Evolutionary conservation across 2,797 vertebrate genomes (phyloP).

Genomic region (Molossus molossus): DNA sequence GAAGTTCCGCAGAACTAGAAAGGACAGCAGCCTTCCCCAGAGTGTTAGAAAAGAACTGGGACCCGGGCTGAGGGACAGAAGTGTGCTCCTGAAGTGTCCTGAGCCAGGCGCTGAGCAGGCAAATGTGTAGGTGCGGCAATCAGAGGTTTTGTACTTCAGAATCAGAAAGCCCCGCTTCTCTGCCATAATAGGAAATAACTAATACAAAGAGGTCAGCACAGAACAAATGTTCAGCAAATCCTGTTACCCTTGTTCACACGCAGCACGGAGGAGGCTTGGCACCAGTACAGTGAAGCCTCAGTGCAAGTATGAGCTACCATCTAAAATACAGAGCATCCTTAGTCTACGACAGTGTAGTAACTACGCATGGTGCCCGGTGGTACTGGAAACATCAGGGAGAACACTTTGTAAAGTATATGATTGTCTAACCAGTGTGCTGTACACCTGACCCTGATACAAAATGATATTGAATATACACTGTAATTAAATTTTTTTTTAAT

Average conservation of each 20-base stretch:
- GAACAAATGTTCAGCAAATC: neutral
- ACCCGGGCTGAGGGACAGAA: neutral
- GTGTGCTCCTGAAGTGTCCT: neutral
- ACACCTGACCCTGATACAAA: neutral
- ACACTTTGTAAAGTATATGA: neutral
- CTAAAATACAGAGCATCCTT: neutral
- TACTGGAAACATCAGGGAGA: neutral
- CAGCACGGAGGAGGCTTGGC: rapidly evolving
- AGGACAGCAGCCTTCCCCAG: neutral
- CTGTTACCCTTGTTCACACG: neutral
- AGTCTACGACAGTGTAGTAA: neutral
- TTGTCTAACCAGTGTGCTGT: neutral
- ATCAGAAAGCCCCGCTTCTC: neutral
- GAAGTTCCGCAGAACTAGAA: neutral
- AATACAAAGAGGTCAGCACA: neutral
- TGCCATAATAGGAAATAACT: neutral
- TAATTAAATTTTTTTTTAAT: neutral
- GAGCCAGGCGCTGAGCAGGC: neutral
- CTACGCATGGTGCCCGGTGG: neutral
- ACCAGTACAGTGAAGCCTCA: neutral
- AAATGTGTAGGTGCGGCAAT: neutral
- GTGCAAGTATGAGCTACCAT: neutral
- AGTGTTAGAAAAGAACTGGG: neutral
- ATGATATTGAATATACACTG: neutral
- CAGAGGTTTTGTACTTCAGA: neutral